Base-by-base conservation (phyloP, 64 coral and sea anemone genomes). In the Hydrozoanthus tunicans region DNA sequence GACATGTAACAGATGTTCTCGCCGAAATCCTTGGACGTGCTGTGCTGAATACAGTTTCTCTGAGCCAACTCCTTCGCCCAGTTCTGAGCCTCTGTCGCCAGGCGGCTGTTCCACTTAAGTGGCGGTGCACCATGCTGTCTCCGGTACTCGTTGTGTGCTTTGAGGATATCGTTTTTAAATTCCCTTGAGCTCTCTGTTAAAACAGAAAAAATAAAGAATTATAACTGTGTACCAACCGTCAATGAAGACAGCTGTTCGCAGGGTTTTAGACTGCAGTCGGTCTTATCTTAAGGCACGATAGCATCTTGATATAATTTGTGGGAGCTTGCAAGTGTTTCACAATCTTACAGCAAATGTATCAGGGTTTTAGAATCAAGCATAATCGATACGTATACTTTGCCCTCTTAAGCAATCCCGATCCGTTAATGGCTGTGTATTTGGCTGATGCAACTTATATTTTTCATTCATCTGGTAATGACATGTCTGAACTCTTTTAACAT, bases 1-100 rank as follows among this genome's bases (percentile, higher is more conserved):
- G 92, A 93, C 95, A 96, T 96, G 53, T 96, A 96, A 77, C 92
- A 93, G 17, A 96, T 96, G 26, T 92, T 96, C 61, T 96, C 95
- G 82, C 95, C 95, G 68, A 91, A 96, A 65, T 96, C 95, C 55
- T 92, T 96, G 0, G 95, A 94, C 58, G 89, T 71, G 78, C 95
- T 96, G 9, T 93, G 92, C 53, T 96, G 95, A 82, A 96, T 96
- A 59, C 83, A 89, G 56, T 96, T 96, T 43, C 95, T 90, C 43
- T 91, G 89, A 12, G 95, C 95, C 14, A 96, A 65, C 8, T 96
- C 86, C 32, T 77, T 92, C 58, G 95, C 95, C 95, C 95, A 96
- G 77, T 65, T 89, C 64, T 94, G 89, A 3, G 95, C 95, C 73
- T 96, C 95, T 0, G 92, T 73, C 15, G 92, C 95, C 7, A 96